Evolutionary conservation across 2,888 invertebrate genomes (phyloP).

Genomic region (Scelioninae gen. 1): DNA sequence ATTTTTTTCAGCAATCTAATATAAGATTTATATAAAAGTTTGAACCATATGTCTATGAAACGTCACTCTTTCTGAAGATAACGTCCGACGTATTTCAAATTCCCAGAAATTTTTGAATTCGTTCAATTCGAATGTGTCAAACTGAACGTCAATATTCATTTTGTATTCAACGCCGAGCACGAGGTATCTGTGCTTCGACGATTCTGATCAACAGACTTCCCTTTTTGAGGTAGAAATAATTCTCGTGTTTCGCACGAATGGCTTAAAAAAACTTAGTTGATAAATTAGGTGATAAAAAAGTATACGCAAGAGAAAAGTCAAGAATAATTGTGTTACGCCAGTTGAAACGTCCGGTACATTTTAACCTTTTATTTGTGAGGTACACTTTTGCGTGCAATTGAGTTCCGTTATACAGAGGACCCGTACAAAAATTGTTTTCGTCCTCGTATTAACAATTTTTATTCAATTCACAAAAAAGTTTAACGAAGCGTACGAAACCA

Average conservation of each 20-base stretch:
- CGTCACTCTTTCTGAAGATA: slow-evolving; percentile 31
- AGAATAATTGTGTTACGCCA: neutral
- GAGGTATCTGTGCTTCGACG: slow-evolving; percentile 22
- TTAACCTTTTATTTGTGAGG: slow-evolving; percentile 1
- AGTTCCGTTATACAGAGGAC: neutral
- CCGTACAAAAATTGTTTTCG: neutral
- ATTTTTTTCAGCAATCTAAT: no score
- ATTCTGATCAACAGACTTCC: slow-evolving; percentile 21
- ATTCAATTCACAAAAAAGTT: neutral
- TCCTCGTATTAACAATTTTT: neutral
- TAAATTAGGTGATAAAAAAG: slow-evolving; percentile 1
- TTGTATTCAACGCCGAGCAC: slow-evolving; percentile 35
- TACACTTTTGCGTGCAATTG: slow-evolving; percentile 3
- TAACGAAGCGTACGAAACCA: neutral
- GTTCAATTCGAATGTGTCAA: slow-evolving; percentile 60
- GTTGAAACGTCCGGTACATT: neutral
- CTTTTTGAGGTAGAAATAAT: slow-evolving; percentile 36
- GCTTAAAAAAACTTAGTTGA: slow-evolving; percentile 13
- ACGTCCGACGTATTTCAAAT: slow-evolving; percentile 37
- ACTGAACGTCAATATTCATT: slow-evolving; percentile 66
- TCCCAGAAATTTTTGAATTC: slow-evolving; percentile 50
- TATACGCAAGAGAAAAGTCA: neutral
- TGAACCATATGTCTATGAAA: no score
- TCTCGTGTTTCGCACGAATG: neutral
- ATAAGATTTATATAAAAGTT: no score